These are phyloP conservation scores for Ferdinandea cuprea DNA, from an alignment of 2,888 invertebrate species.

Conservation along the genomic window DNA sequence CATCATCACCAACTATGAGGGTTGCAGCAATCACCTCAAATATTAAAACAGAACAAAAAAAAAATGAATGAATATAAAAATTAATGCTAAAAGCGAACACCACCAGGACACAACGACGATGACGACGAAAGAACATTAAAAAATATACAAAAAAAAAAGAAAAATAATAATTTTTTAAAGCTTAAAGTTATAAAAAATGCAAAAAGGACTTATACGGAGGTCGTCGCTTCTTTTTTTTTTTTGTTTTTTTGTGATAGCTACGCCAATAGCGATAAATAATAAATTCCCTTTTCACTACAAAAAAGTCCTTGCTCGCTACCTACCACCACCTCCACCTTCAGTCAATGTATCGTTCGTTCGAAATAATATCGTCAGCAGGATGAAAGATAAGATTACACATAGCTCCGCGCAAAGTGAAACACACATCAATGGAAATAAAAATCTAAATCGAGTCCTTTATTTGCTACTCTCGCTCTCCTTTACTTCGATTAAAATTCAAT, in stretches of 20 bases:
- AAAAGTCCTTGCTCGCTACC: neutral
- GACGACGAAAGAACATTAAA: neutral
- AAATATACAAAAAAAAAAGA: too few relatives aligned
- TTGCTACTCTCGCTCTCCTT: slow-evolving; percentile 23
- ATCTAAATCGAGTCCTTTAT: slow-evolving; percentile 32
- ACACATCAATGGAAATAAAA: slow-evolving; percentile 54
- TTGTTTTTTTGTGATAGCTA: too few relatives aligned
- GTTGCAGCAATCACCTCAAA: slow-evolving; percentile 47
- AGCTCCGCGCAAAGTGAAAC: slow-evolving; percentile 6
- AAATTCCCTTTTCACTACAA: slow-evolving; percentile 28
- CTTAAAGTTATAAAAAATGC: slow-evolving; percentile 67
- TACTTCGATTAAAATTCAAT: slow-evolving; percentile 72
- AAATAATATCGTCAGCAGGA: slow-evolving; percentile 30
- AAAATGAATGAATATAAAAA: slow-evolving; percentile 32
- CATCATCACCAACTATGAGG: slow-evolving; percentile 34
- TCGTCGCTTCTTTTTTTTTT: neutral
- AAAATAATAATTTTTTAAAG: slow-evolving; percentile 41
- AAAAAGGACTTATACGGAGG: slow-evolving; percentile 21
- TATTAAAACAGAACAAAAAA: slow-evolving; percentile 42
- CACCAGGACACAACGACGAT: too few relatives aligned
- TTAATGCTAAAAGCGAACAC: slow-evolving; percentile 53
- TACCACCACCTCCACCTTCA: too few relatives aligned
- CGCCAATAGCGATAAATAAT: slow-evolving; percentile 51
- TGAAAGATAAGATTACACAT: slow-evolving; percentile 15
- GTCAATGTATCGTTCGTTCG: slow-evolving; percentile 1